These are phyloP conservation scores for Trichoplusia ni DNA, from an alignment of 1,140 invertebrate genomes.

Conservation along the genomic window DNA sequence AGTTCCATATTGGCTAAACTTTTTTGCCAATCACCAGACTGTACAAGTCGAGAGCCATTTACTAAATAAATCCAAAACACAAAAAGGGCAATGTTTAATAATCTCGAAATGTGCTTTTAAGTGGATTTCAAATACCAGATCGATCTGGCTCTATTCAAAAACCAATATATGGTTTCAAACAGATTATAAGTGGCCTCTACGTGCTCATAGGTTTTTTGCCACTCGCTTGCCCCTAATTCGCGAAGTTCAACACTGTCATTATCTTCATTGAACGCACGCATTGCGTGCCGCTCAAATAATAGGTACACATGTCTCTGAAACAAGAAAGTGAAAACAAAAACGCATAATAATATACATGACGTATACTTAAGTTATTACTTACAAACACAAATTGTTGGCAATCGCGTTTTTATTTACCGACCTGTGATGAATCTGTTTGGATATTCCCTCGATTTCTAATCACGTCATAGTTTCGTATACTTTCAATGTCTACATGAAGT, in stretches of 20 bases:
- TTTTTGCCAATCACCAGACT: too few species aligned
- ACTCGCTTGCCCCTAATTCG: not conserved
- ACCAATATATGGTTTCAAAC: too few species aligned
- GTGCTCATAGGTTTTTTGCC: too few species aligned
- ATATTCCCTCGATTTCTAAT: not conserved
- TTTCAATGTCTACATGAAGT: constrained; percentile 1
- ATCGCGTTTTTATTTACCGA: constrained; percentile 4
- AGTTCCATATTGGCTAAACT: too few species aligned
- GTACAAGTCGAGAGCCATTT: too few species aligned
- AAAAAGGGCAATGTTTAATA: too few species aligned
- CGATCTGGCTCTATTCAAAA: too few species aligned
- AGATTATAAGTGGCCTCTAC: too few species aligned
- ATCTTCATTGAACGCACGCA: constrained; percentile 1
- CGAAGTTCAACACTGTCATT: constrained; percentile 2
- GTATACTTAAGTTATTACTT: constrained; percentile 11
- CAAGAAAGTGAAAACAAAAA: constrained; percentile 26
- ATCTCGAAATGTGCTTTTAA: too few species aligned
- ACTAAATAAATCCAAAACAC: too few species aligned
- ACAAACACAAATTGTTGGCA: not conserved
- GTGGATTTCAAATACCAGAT: too few species aligned
- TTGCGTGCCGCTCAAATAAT: constrained; percentile 10
- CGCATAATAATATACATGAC: not conserved
- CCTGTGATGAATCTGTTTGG: not conserved
- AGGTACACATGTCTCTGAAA: not conserved
- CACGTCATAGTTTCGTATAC: not conserved